phyloP scores from a whole-genome alignment of 2,888 invertebrate genomes.

The Eristalis arbustorum region DNA sequence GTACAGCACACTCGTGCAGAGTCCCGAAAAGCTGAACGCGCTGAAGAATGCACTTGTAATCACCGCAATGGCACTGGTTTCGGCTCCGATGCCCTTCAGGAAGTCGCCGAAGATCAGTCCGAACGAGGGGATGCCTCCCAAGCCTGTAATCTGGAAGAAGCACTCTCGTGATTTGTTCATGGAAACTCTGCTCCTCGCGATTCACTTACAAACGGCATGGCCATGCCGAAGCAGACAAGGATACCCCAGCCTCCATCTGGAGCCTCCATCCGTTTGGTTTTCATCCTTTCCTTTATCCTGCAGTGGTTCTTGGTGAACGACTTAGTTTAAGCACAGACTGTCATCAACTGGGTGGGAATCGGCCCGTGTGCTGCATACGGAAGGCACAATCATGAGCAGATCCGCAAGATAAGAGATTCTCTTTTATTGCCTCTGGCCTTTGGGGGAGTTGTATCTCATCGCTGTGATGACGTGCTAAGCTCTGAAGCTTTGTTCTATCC shows the following conservation, averaged over 20 bases:
- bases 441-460: constrained; percentile 39
- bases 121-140: constrained; percentile 86
- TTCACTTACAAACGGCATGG: constrained; percentile 86
- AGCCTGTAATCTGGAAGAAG: constrained; percentile 83
- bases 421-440: constrained; percentile 27
- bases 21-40: constrained; percentile 82
- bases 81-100: constrained; percentile 84
- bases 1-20: constrained; percentile 85
- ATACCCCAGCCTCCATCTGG: constrained; percentile 93
- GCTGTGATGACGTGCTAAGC: constrained; percentile 17
- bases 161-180: background rate
- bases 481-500: constrained; percentile 16
- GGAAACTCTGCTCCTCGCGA: background rate
- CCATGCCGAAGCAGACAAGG: constrained; percentile 86
- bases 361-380: constrained; percentile 5
- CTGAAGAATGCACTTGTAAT: constrained; percentile 85
- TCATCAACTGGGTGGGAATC: background rate
- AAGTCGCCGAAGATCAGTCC: constrained; percentile 87
- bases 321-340: background rate
- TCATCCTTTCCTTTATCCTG: constrained; percentile 32
- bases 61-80: constrained; percentile 86
- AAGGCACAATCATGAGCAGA: background rate
- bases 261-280: constrained; percentile 75
- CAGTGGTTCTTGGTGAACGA: background rate
- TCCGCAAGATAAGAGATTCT: constrained; percentile 16